Evolutionary conservation across 2,888 invertebrate genomes (phyloP), one percentile per base, ranked within the genome.

Genomic region (Heteromyza rotundicornis): DNA sequence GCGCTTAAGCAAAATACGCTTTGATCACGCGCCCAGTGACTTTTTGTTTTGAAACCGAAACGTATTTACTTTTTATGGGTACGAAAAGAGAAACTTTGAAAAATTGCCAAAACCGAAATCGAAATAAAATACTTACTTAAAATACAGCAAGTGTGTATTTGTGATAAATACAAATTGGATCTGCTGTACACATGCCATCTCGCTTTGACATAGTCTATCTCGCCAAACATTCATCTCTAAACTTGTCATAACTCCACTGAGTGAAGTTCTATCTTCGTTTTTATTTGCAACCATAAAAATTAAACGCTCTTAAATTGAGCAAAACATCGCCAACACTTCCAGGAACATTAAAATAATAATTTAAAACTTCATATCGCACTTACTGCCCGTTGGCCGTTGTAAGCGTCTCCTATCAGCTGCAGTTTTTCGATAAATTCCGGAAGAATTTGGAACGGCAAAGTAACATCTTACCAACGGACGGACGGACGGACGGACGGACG

Each of bases 351-450:
- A 49, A 40, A 54, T 57, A 59, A 62, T 62, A 59, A 58, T 65
- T 65, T 62, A 66, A 60, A 66, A 53, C 52, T 47, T 47, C 53
- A 59, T 56, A 56, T 53, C 56, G 59, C 47, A 53, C 44, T 51
- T 27, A 40, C 17, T 16, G 14, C 5, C 16, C 32, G n/a, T 17
- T 54, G 54, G 10, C 24, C 20, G 20, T 8, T 47, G 47, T 40
- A 14, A 40, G 40, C 40, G 44, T 62, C 51, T 63, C 58, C 60
- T 62, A 58, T 62, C 62, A 47, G 36, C 56, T 36, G 59, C 53
- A 64, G 62, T 61, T 67, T 59, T 60, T 59, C 61, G 65, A 67
- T 67, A 65, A 67, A 64, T 63, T 65, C 66, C 66, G 62, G 64
- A 64, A 66, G 59, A 64, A 50, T 64, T 59, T 57, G 57, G 59